These are phyloP conservation scores for Urophycis tenuis DNA, from an alignment of 2,797 vertebrate genomes.

Conservation along the genomic window DNA sequence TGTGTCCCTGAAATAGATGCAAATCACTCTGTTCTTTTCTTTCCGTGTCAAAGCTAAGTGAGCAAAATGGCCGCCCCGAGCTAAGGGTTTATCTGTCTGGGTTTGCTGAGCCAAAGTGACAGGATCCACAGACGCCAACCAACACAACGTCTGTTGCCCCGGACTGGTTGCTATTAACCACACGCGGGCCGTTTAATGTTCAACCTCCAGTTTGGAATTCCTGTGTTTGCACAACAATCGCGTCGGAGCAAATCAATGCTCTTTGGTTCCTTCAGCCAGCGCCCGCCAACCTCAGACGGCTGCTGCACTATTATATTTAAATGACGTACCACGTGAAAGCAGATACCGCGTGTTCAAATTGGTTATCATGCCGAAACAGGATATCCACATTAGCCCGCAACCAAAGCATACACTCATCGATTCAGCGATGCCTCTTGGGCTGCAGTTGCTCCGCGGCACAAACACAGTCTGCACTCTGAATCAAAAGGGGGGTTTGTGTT, in stretches of 20 bases:
- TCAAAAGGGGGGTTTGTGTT: not conserved
- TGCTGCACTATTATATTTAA: not conserved
- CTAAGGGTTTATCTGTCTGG: not conserved
- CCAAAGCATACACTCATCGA: not conserved
- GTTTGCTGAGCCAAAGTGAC: not conserved
- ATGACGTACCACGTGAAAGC: not conserved
- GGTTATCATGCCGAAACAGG: not conserved
- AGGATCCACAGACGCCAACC: not conserved
- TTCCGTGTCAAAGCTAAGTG: not conserved
- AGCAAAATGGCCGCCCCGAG: not conserved
- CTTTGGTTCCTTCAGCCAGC: not conserved
- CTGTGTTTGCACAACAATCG: not conserved
- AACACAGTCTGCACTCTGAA: not conserved
- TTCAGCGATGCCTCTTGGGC: not conserved
- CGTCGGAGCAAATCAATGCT: not conserved
- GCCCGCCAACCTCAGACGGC: not conserved
- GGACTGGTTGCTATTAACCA: not conserved
- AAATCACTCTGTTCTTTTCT: no score
- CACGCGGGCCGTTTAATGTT: not conserved
- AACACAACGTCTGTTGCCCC: not conserved
- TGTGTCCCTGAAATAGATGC: no score
- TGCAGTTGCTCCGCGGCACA: not conserved
- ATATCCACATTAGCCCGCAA: not conserved
- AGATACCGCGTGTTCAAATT: not conserved
- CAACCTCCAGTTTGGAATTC: not conserved